Conservation (phyloP, 2,797 vertebrate genomes). For the Odontamblyopus lacepedii region DNA sequence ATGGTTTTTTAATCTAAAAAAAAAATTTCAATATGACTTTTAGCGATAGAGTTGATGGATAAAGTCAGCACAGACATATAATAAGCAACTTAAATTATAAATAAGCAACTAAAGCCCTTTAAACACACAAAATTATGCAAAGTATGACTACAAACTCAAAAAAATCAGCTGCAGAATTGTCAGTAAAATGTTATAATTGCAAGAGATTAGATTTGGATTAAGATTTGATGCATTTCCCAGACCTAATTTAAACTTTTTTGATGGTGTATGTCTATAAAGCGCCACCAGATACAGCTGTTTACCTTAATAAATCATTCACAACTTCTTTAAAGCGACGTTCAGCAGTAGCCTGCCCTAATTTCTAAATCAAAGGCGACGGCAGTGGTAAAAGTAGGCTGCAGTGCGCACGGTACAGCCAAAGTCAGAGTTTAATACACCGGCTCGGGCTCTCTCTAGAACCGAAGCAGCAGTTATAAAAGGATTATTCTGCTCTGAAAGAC, state of each 20-base stretch:
- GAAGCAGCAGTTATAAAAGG: constrained; percentile 65
- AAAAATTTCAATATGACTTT: neutral
- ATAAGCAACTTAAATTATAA: too few relatives aligned
- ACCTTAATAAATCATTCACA: constrained; percentile 48
- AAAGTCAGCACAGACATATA: neutral
- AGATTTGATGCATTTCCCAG: neutral
- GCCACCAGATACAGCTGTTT: neutral
- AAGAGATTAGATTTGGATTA: neutral
- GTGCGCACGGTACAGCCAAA: constrained; percentile 45
- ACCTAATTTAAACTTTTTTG: neutral
- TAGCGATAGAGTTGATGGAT: neutral
- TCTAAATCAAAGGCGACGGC: constrained; percentile 40
- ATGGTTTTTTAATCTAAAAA: too few relatives aligned
- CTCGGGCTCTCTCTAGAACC: constrained; percentile 35
- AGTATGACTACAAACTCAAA: neutral
- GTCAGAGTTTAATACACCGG: constrained; percentile 65
- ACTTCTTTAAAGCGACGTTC: constrained; percentile 38
- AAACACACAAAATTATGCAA: neutral
- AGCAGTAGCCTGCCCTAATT: constrained; percentile 56
- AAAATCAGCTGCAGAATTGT: too few relatives aligned
- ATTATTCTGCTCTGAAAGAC: constrained; percentile 72
- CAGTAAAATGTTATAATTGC: too few relatives aligned
- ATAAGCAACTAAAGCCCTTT: neutral
- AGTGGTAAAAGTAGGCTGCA: constrained; percentile 45
- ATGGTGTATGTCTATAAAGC: neutral